Base-by-base conservation (phyloP, 1,140 invertebrate species). In the Odontomachus brunneus region DNA sequence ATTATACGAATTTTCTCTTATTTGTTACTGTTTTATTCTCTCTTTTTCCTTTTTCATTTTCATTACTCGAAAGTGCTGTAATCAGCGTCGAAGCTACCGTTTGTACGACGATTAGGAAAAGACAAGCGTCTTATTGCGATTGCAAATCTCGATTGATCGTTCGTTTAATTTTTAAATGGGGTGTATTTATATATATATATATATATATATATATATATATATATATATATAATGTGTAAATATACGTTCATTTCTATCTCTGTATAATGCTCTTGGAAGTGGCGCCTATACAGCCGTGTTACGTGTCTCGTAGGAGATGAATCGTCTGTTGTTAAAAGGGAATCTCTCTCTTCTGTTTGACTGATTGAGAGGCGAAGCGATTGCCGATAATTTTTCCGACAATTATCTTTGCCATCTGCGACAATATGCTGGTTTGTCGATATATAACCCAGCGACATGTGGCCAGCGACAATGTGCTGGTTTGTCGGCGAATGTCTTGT, bases 211-310 rank as follows among this genome's bases (percentile, higher is more conserved):
- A 5, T 5, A 5, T 5, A 5, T 33, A 5, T 33, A 5, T 33
- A n/a, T n/a, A n/a, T 33, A 29, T 33, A 33, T 33, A 5, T 33
- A 0, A 11, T 11, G 38, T 44, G 9, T 44, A 7, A 9, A 19
- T 65, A 19, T 44, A 75, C 38, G 24, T 44, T 57, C 33, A n/a
- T 69, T 78, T 48, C n/a, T 14, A 26, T 48, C 33, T 69, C 75
- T 80, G 75, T 80, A 80, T 71, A 80, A 80, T 80, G 65, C 51
- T 80, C 75, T 80, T 48, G 69, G 65, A 80, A 69, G 22, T 69
- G 17, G 17, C 22, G 22, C 26, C 14, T 24, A 14, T 38, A 17
- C 49, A 65, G 26, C 2, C 19, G 9, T 44, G 9, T 44, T 11
- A 11, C 9, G 38, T 65, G 44, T 59, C 51, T 12, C 59, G 17